Conservation (phyloP, 2,888 invertebrate genomes). For the Sminthurides aquaticus region DNA sequence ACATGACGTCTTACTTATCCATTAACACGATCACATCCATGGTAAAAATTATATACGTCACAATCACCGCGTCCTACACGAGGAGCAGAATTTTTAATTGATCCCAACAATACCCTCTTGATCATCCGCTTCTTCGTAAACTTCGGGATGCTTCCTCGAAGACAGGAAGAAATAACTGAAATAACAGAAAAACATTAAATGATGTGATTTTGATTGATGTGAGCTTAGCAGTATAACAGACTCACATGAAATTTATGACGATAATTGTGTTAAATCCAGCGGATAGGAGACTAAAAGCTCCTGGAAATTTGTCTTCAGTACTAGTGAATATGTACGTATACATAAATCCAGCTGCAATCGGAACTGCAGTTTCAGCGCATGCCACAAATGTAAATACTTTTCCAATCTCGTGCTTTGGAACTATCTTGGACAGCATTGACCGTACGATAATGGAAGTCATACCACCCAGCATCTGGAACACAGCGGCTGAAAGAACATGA, state of each 20-base stretch:
- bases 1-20: too few species aligned
- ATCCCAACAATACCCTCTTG: not conserved
- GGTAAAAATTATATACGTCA: too few species aligned
- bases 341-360: conserved; percentile 56
- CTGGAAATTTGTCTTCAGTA: conserved; percentile 55
- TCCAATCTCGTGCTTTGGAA: conserved; percentile 55
- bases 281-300: conserved; percentile 55
- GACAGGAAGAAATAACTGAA: not conserved
- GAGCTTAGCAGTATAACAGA: too few species aligned
- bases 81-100: too few species aligned
- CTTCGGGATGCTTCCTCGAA: not conserved
- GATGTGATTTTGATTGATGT: too few species aligned
- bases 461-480: conserved; percentile 52
- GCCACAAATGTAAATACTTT: conserved; percentile 44
- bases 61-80: too few species aligned
- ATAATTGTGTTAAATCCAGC: conserved; percentile 49
- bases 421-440: conserved; percentile 56
- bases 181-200: too few species aligned
- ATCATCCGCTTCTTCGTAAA: not conserved
- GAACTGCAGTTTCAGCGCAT: conserved; percentile 55
- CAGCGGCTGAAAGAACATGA: conserved; percentile 45
- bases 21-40: too few species aligned
- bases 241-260: conserved; percentile 38
- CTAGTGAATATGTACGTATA: conserved; percentile 59
- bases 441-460: conserved; percentile 55